Percentiles rank a stretch among this genome's conserved stretches.
Conservation (phyloP, 1,140 invertebrate species). For the Anoplolepis gracilipes region DNA sequence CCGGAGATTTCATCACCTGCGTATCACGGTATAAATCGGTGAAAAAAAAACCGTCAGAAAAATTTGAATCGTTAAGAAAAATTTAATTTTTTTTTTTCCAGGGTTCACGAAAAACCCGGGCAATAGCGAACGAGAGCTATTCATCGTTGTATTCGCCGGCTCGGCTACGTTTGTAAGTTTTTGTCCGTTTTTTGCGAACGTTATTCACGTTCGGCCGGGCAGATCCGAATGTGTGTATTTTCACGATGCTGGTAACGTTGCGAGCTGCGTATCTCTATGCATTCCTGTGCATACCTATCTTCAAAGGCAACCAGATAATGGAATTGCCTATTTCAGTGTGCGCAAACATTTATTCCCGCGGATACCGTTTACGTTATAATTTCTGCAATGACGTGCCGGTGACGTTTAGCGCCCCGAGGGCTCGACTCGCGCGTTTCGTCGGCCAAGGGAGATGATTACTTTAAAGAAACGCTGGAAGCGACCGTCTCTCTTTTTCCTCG, state of each 20-base stretch:
- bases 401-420: constrained; percentile 32
- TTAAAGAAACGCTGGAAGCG: constrained; percentile 49
- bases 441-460: constrained; percentile 31
- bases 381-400: constrained; percentile 57
- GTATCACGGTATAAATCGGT: background rate
- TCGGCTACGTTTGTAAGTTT: constrained; percentile 12
- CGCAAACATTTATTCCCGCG: constrained; percentile 74
- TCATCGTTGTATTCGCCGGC: background rate
- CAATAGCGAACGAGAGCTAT: background rate
- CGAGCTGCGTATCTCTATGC: background rate
- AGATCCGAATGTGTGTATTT: background rate
- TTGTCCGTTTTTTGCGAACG: constrained; percentile 13
- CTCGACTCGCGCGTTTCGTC: constrained; percentile 18
- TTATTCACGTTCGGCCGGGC: background rate
- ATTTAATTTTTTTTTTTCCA: constrained; percentile 1
- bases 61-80: constrained; percentile 51
- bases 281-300: constrained; percentile 30
- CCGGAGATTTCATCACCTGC: background rate
- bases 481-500: background rate
- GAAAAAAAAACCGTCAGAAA: too few relatives aligned
- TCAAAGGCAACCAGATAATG: constrained; percentile 77
- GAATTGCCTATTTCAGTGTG: constrained; percentile 77
- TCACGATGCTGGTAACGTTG: constrained; percentile 48
- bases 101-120: constrained; percentile 9
- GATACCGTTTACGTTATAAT: constrained; percentile 76